Percentiles rank a stretch among this genome's conserved stretches.
These are phyloP conservation scores for Xestoiulus laeticollis DNA, from an alignment of 2,888 invertebrate species.

Conservation along the genomic window DNA sequence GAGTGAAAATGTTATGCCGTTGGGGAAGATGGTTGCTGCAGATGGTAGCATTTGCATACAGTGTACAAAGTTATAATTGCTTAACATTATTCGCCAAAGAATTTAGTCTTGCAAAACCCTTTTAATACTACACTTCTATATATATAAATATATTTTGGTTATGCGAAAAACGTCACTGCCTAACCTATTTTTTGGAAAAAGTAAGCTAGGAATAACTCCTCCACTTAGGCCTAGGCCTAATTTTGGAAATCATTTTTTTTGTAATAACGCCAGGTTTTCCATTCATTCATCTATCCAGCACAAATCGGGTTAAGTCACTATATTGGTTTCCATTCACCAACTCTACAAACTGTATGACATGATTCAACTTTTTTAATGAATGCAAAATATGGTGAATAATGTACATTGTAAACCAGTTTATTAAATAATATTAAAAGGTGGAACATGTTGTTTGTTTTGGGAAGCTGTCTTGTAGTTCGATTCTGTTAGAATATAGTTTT, in stretches of 20 bases:
- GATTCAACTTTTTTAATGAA: background rate
- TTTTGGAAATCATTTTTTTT: conserved; percentile 31
- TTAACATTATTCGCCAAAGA: background rate
- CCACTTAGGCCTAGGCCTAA: conserved; percentile 5
- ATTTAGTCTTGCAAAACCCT: background rate
- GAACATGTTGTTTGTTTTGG: too few species aligned
- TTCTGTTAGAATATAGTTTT: too few species aligned
- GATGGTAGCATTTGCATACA: conserved; percentile 11
- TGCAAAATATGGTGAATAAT: too few species aligned
- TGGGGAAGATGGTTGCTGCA: background rate
- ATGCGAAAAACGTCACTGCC: conserved; percentile 13
- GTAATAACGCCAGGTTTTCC: background rate
- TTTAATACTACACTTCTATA: background rate
- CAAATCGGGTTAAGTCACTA: background rate
- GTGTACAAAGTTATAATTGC: background rate
- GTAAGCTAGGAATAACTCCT: background rate
- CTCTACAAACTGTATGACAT: background rate
- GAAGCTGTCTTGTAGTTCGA: too few species aligned
- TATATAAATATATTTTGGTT: background rate
- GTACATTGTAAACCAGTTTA: background rate
- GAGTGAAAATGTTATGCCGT: background rate
- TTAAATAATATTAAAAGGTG: too few species aligned
- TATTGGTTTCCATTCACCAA: background rate
- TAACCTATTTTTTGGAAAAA: conserved; percentile 2
- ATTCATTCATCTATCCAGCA: conserved; percentile 18